Percentiles rank a stretch among this genome's conserved stretches.
These are phyloP conservation scores for Etheostoma spectabile DNA, from an alignment of 2,113 vertebrate species.

Conservation along the genomic window DNA sequence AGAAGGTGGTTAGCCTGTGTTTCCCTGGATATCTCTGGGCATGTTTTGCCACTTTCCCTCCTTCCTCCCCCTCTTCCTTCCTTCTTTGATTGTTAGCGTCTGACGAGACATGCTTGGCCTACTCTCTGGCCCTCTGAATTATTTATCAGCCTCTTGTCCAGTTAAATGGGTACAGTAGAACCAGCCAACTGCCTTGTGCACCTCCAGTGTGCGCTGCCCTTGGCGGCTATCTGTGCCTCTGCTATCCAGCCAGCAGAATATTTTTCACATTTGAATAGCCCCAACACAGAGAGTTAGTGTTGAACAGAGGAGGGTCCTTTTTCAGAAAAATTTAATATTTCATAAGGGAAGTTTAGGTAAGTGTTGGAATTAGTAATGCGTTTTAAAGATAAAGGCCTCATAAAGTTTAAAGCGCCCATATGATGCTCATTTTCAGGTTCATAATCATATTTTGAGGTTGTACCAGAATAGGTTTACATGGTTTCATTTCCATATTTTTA, in stretches of 20 bases:
- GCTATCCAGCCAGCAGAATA: conserved; percentile 59
- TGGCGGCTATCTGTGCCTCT: conserved; percentile 54
- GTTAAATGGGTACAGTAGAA: conserved; percentile 76
- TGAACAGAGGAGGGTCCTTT: conserved; percentile 6
- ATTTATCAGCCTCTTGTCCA: conserved; percentile 81
- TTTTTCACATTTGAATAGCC: conserved; percentile 54
- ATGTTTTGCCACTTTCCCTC: conserved; percentile 45
- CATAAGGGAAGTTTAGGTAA: conserved; percentile 1
- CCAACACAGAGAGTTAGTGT: conserved; percentile 24
- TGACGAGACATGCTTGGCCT: conserved; percentile 72
- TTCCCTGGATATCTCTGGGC: conserved; percentile 51
- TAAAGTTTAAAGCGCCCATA: too few relatives aligned
- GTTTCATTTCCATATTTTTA: too few relatives aligned
- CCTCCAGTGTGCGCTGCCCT: conserved; percentile 43
- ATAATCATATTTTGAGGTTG: too few relatives aligned
- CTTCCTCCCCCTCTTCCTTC: conserved; percentile 7
- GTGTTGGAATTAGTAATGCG: neutral
- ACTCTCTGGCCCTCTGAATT: conserved; percentile 75
- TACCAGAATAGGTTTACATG: too few relatives aligned
- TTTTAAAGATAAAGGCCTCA: conserved; percentile 11
- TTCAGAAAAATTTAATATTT: conserved; percentile 9
- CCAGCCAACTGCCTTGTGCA: conserved; percentile 58
- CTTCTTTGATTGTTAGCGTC: conserved; percentile 74
- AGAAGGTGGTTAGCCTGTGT: conserved; percentile 55
- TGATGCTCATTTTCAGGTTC: too few relatives aligned